Conservation (phyloP, 92 coral and sea anemone genomes). For the Plumapathes pennacea region DNA sequence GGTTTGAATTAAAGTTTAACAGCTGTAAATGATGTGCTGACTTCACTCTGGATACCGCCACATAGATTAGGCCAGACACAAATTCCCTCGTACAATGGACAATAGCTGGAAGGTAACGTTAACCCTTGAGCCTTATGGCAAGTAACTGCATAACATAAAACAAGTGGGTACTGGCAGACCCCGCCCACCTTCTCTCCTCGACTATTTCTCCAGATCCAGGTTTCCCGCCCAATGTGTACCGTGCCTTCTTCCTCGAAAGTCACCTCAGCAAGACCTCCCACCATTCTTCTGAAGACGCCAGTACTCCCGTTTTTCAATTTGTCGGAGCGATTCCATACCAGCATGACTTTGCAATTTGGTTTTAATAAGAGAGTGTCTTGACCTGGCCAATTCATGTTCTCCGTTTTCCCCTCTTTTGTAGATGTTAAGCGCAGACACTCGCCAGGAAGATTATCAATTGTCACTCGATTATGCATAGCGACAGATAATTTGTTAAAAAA, state of each 20-base stretch:
- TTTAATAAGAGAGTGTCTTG: neutral
- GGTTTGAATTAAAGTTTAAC: neutral
- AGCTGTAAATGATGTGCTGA: constrained; percentile 11
- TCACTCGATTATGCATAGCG: no score
- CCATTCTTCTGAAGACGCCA: constrained; percentile 2
- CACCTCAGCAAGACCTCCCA: neutral
- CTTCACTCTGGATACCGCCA: constrained; percentile 14
- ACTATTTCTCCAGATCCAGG: constrained; percentile 12
- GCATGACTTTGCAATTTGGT: constrained; percentile 25
- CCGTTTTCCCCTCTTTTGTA: neutral
- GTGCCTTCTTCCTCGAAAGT: constrained; percentile 3
- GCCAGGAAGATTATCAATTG: constrained; percentile 15
- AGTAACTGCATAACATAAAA: constrained; percentile 28
- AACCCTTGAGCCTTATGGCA: constrained; percentile 34
- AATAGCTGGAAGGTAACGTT: constrained; percentile 8
- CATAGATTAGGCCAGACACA: constrained; percentile 23
- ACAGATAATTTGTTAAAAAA: no score
- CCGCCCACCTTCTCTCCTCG: constrained; percentile 18
- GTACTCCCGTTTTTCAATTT: constrained; percentile 21
- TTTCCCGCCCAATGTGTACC: constrained; percentile 7
- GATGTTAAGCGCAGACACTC: neutral
- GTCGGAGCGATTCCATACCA: constrained; percentile 20
- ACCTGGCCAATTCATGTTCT: constrained; percentile 28
- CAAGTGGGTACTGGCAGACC: constrained; percentile 32
- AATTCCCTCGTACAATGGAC: constrained; percentile 22